These are phyloP conservation scores for Periophthalmus magnuspinnatus DNA, from an alignment of 2,797 vertebrate genomes.

Conservation along the genomic window DNA sequence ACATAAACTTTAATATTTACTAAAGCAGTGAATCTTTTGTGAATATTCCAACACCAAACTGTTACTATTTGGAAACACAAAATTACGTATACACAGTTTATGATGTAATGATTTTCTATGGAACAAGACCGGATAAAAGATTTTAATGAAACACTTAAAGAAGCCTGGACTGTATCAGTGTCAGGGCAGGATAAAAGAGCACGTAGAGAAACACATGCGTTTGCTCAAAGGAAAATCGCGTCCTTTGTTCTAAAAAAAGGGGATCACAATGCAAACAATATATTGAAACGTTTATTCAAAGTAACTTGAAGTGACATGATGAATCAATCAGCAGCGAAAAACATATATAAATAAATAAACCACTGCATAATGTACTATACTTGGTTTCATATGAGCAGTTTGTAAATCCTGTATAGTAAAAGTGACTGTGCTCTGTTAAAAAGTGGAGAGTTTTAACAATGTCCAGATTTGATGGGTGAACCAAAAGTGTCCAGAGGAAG, in stretches of 20 bases:
- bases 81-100: neutral
- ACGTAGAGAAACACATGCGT: neutral
- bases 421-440: no score
- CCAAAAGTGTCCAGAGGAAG: no score
- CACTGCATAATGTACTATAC: no score
- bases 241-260: neutral
- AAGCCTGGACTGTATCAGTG: neutral
- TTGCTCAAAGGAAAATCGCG: neutral
- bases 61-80: neutral
- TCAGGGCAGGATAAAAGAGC: neutral
- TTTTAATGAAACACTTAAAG: slow-evolving; percentile 10
- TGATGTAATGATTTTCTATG: slow-evolving; percentile 4
- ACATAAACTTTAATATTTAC: no score
- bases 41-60: neutral
- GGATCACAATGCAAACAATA: neutral
- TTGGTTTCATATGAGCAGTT: no score
- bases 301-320: no score
- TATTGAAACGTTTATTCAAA: neutral
- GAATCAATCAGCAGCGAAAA: no score
- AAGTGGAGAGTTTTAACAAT: no score
- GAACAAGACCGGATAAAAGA: neutral
- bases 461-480: no score
- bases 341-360: no score
- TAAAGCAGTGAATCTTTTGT: no score
- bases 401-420: no score